These are phyloP conservation scores for Arrhamphus sclerolepis DNA, from an alignment of 2,797 vertebrate genomes.

Conservation along the genomic window DNA sequence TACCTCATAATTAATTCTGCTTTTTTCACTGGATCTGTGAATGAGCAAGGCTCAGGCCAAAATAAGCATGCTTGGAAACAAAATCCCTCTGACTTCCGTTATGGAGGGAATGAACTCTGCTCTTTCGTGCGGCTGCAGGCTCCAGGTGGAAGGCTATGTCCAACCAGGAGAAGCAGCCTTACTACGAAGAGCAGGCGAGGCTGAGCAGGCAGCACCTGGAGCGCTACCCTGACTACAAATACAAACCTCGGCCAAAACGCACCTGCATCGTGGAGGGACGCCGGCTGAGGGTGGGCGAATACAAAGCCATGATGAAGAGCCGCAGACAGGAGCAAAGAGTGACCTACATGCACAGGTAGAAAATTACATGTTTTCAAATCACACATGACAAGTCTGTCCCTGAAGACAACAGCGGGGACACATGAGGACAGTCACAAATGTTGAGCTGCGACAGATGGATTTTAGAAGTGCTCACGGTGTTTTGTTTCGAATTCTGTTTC, in stretches of 20 bases:
- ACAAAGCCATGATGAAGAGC: constrained; percentile 98
- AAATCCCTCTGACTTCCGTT: too few species aligned
- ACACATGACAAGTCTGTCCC: too few species aligned
- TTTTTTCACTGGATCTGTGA: too few species aligned
- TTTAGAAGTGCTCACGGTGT: not conserved
- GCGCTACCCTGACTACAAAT: constrained; percentile 97
- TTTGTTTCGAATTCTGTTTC: not conserved
- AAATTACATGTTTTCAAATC: not conserved
- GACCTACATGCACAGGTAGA: constrained; percentile 76
- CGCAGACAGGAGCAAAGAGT: constrained; percentile 91
- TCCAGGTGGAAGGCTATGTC: constrained; percentile 97
- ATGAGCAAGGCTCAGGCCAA: too few species aligned
- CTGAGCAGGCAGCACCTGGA: constrained; percentile 97
- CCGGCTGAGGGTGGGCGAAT: constrained; percentile 93
- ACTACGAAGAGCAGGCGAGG: constrained; percentile 96
- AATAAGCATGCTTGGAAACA: too few species aligned
- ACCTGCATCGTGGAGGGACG: constrained; percentile 98
- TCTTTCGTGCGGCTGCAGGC: constrained; percentile 72
- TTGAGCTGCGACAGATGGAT: not conserved
- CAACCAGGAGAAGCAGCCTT: constrained; percentile 98
- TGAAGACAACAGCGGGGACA: too few species aligned
- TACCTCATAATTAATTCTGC: too few species aligned
- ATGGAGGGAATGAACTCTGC: too few species aligned
- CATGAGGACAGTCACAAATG: too few species aligned
- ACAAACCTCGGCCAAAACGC: constrained; percentile 95